Base-by-base conservation (phyloP, 1,140 invertebrate species). In the Drosophila truncata region DNA sequence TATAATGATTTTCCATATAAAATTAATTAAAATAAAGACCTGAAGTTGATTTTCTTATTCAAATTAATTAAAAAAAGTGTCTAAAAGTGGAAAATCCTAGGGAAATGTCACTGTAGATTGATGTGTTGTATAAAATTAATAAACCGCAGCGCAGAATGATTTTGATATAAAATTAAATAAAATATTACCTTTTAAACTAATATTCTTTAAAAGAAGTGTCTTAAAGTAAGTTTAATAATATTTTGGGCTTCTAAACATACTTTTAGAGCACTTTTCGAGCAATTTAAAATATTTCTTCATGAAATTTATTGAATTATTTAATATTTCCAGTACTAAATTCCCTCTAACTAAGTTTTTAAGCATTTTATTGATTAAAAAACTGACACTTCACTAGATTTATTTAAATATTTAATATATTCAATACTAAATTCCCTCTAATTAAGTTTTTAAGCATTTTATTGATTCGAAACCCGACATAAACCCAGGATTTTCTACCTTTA, bases 341-440 rank as follows among this genome's bases (percentile, higher is more conserved):
- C 8, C 23, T 25, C 0, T 16, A 3, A 25, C 25, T 9, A 27
- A 14, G 5, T 41, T 41, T 9, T 2, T 1, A 9, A 9, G 18
- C 2, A 0, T 44, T 11, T 23, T 23, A 18, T 14, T 49, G 1
- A 27, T 47, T 33, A 14, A 54, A 29, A 18, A 3, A 18, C 3
- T 13, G 2, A 0, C 16, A n/a, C 27, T 27, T 9, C 0, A 3
- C 6, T 25, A 1, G 25, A 25, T 0, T 2, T 13, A 23, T 1
- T 3, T 14, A 25, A 46, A 16, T 25, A 25, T 8, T 46, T 16
- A 16, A 25, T 16, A 25, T 25, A 4, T 25, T 1, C 1, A 1
- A 5, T 25, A 8, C 25, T 16, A 9, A 25, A 16, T 25, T 16
- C 8, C 8, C 23, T 25, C 0, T 16, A 3, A 25, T 25, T 9